Evolutionary conservation across 2,888 invertebrate genomes (phyloP), one percentile per base, ranked within the genome.

Genomic region (Smittia sp.): DNA sequence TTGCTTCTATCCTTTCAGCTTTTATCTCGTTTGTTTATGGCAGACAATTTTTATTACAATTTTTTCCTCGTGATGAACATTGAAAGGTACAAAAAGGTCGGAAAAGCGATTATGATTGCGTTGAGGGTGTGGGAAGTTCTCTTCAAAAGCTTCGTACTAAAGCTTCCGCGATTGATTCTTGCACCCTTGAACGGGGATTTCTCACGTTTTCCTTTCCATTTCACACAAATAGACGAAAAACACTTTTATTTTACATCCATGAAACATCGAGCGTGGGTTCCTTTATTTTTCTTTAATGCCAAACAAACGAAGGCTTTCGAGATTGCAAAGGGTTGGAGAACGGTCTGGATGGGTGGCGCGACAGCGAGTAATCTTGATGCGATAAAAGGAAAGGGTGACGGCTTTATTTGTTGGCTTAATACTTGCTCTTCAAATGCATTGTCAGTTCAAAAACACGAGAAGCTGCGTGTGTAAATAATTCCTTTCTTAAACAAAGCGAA

Each of bases 31-130:
- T 25, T 63, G 25, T 66, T 66, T 66, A 66, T 66, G 66, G 66
- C 66, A 66, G 66, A 66, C 66, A 66, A 39, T 66, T 66, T 66
- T n/a, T 38, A 20, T 20, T 39, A 39, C 15, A 66, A 13, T 39
- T 66, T 66, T 66, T 66, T 66, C 20, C 9, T 24, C 20, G 1
- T 65, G 6, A 58, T 58, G 9, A 18, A 58, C 32, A 65, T 65
- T 65, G 25, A 22, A 65, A 25, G 27, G 46, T 46, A 46, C n/a
- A 58, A 58, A 58, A 22, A 22, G 58, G 58, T 58, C 9, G 32
- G 22, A 58, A 58, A 58, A 20, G 58, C 22, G 20, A 20, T 58
- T 58, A 46, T 32, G 32, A 32, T 32, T 32, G 32, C 32, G 32
- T 32, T 32, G 32, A 32, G 32, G 32, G 32, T 32, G 32, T 32